Conservation (phyloP, 2,113 vertebrate genomes). For the Peucedramus taeniatus region DNA sequence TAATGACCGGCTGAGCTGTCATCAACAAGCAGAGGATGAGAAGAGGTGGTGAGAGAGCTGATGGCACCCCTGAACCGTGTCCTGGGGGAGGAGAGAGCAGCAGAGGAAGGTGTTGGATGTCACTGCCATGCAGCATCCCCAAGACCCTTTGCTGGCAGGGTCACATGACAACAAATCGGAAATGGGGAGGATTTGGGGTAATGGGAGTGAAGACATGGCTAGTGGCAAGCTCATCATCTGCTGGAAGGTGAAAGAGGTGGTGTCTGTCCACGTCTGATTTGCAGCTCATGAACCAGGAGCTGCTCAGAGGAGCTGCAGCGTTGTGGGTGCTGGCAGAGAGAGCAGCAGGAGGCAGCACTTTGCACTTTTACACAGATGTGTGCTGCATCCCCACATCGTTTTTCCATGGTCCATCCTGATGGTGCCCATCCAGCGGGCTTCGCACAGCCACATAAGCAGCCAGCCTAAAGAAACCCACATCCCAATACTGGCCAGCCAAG, state of each 20-base stretch:
- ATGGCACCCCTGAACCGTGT: rapidly evolving
- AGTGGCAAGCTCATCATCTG: neutral
- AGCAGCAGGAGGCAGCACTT: neutral
- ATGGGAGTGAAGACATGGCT: neutral
- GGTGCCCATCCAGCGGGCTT: neutral
- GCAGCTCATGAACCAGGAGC: neutral
- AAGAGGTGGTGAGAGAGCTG: neutral
- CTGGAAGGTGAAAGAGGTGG: neutral
- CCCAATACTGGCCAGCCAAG: neutral
- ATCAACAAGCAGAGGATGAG: neutral
- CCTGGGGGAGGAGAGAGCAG: neutral
- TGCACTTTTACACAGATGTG: neutral
- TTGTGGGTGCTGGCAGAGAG: neutral
- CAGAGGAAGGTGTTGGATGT: neutral
- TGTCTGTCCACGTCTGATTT: neutral
- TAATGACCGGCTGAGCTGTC: neutral
- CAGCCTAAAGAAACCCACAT: neutral
- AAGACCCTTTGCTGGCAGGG: neutral
- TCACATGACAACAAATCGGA: neutral
- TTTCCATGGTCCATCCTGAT: neutral
- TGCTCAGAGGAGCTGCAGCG: neutral
- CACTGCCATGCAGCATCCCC: neutral
- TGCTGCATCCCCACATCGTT: rapidly evolving
- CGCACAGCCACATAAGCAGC: neutral
- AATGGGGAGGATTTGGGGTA: neutral